Evolutionary conservation across 2,113 vertebrate genomes (phyloP), one percentile per base, ranked within the genome.

Genomic region (Numenius arquata): DNA sequence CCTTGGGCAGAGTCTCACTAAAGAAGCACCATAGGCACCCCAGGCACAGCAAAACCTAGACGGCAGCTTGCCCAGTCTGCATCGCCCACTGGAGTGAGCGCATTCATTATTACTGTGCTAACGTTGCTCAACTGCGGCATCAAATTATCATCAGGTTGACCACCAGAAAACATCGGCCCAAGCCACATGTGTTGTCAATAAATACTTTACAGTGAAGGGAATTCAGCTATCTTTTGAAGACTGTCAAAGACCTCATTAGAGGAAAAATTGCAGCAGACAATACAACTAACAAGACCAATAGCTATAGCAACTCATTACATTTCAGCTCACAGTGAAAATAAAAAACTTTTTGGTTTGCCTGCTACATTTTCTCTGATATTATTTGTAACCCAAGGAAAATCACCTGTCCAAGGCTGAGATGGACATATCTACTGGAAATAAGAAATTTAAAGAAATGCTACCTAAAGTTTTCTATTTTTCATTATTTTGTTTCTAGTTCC

Each of bases 21-120:
- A 8, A 4, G 6, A 12, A 43, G 71, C 53, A 17, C 34, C 15
- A 12, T 3, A 22, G 4, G 2, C 7, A 5, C 8, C 23, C 30
- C 47, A 30, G 47, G 43, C 27, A 18, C 1, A 3, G 53, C 40
- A 27, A 47, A 41, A 48, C 47, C n/a, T 2, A 3, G 26, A 23
- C 1, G 3, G 56, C 62, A 45, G 41, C 36, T 23, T 17, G 62
- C 22, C 8, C 12, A 1, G 11, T 16, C 74, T 27, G 52, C 27
- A 6, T 4, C 15, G 18, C 47, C 30, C n/a, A 4, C 20, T 8
- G 16, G 22, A 36, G 29, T 4, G 6, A 40, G 38, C 8, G 1
- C 38, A 25, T 10, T 21, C 32, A 3, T 21, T 4, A 5, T 6
- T 22, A 4, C 25, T 19, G 47, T 6, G 34, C 77, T 29, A 43